Base-by-base conservation (phyloP, 1,140 invertebrate species). In the Drosophila murphyi region DNA sequence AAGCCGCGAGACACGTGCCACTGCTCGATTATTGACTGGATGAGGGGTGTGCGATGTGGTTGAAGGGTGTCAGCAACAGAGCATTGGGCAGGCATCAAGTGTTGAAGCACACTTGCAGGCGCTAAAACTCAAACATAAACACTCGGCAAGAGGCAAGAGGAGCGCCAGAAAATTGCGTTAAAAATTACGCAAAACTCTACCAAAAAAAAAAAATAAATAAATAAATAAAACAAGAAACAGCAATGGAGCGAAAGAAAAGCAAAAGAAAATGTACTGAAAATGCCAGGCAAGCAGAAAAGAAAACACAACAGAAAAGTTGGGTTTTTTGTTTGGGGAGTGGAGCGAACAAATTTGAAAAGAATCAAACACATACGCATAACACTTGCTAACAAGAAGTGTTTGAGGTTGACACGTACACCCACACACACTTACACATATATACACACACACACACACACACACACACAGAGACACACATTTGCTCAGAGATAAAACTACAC, bases 351-450 rank as follows among this genome's bases (percentile, higher is more conserved):
- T 73, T 20, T 82, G 80, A 73, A 76, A 71, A 77, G 64, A 70
- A 71, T 28, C 52, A 37, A 63, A 41, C 56, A 71, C 77, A 73
- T 57, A 45, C 69, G 69, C 64, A 71, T 62, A 77, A 70, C 74
- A 80, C 70, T 82, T 80, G 74, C 71, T 78, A 78, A 78, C 78
- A 80, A 74, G 71, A 82, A 82, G 75, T 81, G 59, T 78, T 82
- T 75, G 70, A 68, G 69, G 37, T 67, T 80, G 68, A 80, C 69
- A 80, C 57, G 69, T 56, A 54, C 31, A 67, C 47, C 59, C 61
- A 43, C 28, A 31, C 20, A 57, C 12, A 50, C 39, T 5, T n/a
- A n/a, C 28, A 60, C 51, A 32, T 12, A 12, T 12, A 12, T 47
- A 37, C 48, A 28, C 47, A 56, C 32, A 47, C 41, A 56, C 6